phyloP scores from a whole-genome alignment of 2,888 invertebrate species.

The Torymus aiolomorphi region DNA sequence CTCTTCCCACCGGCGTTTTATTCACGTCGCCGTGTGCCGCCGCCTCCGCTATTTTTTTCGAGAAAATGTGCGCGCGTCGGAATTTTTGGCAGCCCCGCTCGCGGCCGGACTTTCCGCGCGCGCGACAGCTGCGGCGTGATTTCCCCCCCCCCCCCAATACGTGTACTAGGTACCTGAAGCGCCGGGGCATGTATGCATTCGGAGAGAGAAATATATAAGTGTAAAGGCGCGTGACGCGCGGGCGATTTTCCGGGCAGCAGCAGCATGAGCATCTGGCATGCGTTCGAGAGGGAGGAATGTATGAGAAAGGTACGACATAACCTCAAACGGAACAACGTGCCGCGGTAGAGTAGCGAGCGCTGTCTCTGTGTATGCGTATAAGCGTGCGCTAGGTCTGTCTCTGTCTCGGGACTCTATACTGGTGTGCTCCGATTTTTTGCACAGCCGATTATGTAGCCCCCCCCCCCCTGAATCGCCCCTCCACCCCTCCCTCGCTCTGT shows the following conservation, averaged over 20 bases:
- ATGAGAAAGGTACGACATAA: conserved; percentile 33
- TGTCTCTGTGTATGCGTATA: no score
- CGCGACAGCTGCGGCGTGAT: conserved; percentile 8
- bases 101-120: not conserved
- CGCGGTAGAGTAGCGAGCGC: not conserved
- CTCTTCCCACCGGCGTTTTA: no score
- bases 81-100: conserved; percentile 27
- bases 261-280: conserved; percentile 33
- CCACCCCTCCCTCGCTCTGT: no score
- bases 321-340: conserved; percentile 42
- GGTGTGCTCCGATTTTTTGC: conserved; percentile 26
- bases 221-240: not conserved
- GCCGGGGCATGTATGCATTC: not conserved
- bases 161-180: no score
- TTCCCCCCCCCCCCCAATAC: not conserved
- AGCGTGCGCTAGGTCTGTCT: not conserved
- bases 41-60: no score
- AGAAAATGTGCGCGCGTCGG: not conserved
- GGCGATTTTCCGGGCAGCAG: not conserved
- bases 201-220: not conserved
- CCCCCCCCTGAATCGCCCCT: no score
- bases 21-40: no score
- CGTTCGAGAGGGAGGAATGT: not conserved
- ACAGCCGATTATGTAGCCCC: not conserved
- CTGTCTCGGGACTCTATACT: not conserved